Evolutionary conservation across 1,140 invertebrate species (phyloP).

Genomic region (Steinernema khuongi): DNA sequence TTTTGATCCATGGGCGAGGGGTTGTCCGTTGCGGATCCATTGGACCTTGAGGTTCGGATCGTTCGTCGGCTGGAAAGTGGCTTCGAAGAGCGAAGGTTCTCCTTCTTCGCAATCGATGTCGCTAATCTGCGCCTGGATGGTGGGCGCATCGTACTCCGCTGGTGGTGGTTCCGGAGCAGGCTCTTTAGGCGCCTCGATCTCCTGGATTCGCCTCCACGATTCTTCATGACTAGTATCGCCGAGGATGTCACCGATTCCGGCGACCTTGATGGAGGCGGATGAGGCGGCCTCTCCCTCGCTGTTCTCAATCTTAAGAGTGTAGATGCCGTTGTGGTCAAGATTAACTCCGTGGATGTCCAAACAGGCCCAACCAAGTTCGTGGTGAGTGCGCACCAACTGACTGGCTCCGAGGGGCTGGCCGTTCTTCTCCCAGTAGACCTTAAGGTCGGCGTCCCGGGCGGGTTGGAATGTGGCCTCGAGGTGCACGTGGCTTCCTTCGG

Average conservation of each 20-base stretch:
- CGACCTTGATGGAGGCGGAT: slow-evolving; percentile 72
- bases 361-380: slow-evolving; percentile 54
- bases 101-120: slow-evolving; percentile 56
- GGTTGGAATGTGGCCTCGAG: slow-evolving; percentile 90
- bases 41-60: slow-evolving; percentile 91
- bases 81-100: slow-evolving; percentile 50
- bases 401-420: slow-evolving; percentile 44
- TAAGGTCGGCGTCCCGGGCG: slow-evolving; percentile 84
- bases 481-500: slow-evolving; percentile 82
- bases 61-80: slow-evolving; percentile 73
- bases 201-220: slow-evolving; percentile 52
- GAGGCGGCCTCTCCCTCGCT: slow-evolving; percentile 62
- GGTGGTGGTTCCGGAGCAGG: slow-evolving; percentile 42
- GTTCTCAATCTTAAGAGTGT: slow-evolving; percentile 56
- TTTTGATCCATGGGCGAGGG: slow-evolving; percentile 61
- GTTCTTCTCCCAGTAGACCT: slow-evolving; percentile 61
- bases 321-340: slow-evolving; percentile 54
- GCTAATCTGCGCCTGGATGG: slow-evolving; percentile 45
- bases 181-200: slow-evolving; percentile 52
- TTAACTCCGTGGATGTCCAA: slow-evolving; percentile 53
- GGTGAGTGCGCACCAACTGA: slow-evolving; percentile 48
- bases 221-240: slow-evolving; percentile 55
- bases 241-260: slow-evolving; percentile 62
- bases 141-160: slow-evolving; percentile 48
- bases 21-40: slow-evolving; percentile 89